These are phyloP conservation scores for Cosmia trapezina DNA, from an alignment of 2,888 invertebrate species.

Conservation along the genomic window DNA sequence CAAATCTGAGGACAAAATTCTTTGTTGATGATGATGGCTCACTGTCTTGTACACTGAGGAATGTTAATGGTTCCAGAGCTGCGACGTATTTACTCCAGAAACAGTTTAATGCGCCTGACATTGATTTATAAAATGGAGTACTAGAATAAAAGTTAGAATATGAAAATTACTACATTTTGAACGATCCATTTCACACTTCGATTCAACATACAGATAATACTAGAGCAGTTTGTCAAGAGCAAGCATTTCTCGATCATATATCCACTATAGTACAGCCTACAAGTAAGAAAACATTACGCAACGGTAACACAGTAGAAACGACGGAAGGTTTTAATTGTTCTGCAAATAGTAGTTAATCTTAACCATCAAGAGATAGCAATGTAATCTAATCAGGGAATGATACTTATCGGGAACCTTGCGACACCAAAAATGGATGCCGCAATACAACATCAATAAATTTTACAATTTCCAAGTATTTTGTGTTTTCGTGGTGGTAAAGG, in stretches of 20 bases:
- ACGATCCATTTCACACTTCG: slow-evolving; percentile 8
- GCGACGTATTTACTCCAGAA: slow-evolving; percentile 15
- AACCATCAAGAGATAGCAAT: slow-evolving; percentile 82
- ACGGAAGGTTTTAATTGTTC: slow-evolving; percentile 74
- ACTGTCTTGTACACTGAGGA: slow-evolving; percentile 4
- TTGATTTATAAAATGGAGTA: not conserved
- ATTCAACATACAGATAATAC: slow-evolving; percentile 26
- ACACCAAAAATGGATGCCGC: slow-evolving; percentile 79
- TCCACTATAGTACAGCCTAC: slow-evolving; percentile 32
- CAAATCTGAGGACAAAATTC: slow-evolving; percentile 29
- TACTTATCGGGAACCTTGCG: slow-evolving; percentile 80
- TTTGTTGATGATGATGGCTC: slow-evolving; percentile 13
- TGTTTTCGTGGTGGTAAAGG: slow-evolving; percentile 47
- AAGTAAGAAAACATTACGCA: slow-evolving; percentile 61
- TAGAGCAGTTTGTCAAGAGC: slow-evolving; percentile 28
- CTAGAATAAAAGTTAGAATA: not conserved
- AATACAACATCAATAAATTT: slow-evolving; percentile 78
- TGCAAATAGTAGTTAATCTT: slow-evolving; percentile 88
- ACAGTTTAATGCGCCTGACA: not conserved
- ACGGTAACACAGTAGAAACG: slow-evolving; percentile 79
- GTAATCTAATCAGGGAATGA: slow-evolving; percentile 82
- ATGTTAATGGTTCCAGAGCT: slow-evolving; percentile 31
- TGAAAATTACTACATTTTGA: slow-evolving; percentile 1
- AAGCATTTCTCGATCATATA: slow-evolving; percentile 52
- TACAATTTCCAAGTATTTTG: slow-evolving; percentile 74